These are phyloP conservation scores for Chrosomus eos DNA, from an alignment of 2,797 vertebrate genomes.

Conservation along the genomic window DNA sequence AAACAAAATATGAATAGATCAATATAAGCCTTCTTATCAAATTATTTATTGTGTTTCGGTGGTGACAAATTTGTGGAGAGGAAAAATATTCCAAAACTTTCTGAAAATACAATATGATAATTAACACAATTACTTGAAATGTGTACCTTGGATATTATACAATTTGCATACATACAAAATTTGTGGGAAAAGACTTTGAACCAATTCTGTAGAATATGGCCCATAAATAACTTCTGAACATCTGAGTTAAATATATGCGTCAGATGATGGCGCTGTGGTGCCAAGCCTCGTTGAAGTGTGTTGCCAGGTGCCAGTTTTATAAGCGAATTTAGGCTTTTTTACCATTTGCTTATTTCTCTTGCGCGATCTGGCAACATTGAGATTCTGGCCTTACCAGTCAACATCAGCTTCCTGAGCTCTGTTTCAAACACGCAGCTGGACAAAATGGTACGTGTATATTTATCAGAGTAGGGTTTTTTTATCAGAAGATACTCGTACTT, in stretches of 20 bases:
- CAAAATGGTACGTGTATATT: conserved; percentile 75
- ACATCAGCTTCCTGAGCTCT: conserved; percentile 69
- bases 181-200: too few species aligned
- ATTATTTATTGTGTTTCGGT: too few species aligned
- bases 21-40: too few species aligned
- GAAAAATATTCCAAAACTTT: too few species aligned
- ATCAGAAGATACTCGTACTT: background rate
- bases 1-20: too few species aligned
- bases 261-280: conserved; percentile 18
- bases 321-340: background rate
- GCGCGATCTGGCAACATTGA: conserved; percentile 22
- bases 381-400: conserved; percentile 45
- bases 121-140: too few species aligned
- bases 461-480: background rate
- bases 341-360: background rate
- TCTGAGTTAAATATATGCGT: background rate
- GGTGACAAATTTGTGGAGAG: too few species aligned
- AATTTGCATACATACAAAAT: too few species aligned
- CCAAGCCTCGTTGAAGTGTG: background rate
- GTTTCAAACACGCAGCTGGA: conserved; percentile 68
- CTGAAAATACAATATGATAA: too few species aligned
- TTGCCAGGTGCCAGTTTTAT: conserved; percentile 10
- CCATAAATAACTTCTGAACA: background rate
- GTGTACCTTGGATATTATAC: too few species aligned
- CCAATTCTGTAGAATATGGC: too few species aligned